Evolutionary conservation across 1,140 invertebrate genomes (phyloP).

Genomic region (Oreohelix idahoensis): DNA sequence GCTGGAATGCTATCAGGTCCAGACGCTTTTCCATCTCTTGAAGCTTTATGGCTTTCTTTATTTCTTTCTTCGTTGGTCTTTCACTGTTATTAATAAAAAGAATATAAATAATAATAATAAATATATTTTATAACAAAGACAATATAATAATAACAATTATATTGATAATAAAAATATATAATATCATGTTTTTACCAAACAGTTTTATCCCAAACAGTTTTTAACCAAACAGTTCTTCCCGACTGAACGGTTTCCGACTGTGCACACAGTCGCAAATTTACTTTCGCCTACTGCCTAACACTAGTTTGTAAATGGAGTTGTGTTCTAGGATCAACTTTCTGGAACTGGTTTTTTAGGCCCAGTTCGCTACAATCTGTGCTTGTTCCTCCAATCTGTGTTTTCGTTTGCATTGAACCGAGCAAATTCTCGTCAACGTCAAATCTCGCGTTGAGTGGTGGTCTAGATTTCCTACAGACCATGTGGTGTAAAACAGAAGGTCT

Average conservation of each 20-base stretch:
- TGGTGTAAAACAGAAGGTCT: not conserved
- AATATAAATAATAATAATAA: too few relatives aligned
- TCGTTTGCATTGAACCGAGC: not conserved
- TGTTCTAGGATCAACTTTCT: not conserved
- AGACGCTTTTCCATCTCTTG: too few relatives aligned
- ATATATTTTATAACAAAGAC: too few relatives aligned
- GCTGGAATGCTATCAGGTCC: too few relatives aligned
- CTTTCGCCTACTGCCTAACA: not conserved
- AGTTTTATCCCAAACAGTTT: too few relatives aligned
- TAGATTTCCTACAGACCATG: not conserved
- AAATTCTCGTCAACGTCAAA: constrained; percentile 7
- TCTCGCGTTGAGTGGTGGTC: not conserved
- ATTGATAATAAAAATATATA: too few relatives aligned
- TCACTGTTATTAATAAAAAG: too few relatives aligned
- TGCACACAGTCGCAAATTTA: not conserved
- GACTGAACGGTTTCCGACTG: not conserved
- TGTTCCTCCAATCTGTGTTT: not conserved
- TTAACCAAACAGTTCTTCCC: too few relatives aligned
- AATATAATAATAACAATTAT: too few relatives aligned
- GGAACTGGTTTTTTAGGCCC: not conserved
- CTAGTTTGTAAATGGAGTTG: not conserved
- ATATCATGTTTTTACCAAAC: too few relatives aligned
- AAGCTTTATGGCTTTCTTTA: too few relatives aligned
- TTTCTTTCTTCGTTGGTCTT: too few relatives aligned
- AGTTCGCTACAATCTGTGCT: not conserved